These are phyloP conservation scores for Argynnis bischoffii DNA, from an alignment of 2,888 invertebrate species.

Conservation along the genomic window DNA sequence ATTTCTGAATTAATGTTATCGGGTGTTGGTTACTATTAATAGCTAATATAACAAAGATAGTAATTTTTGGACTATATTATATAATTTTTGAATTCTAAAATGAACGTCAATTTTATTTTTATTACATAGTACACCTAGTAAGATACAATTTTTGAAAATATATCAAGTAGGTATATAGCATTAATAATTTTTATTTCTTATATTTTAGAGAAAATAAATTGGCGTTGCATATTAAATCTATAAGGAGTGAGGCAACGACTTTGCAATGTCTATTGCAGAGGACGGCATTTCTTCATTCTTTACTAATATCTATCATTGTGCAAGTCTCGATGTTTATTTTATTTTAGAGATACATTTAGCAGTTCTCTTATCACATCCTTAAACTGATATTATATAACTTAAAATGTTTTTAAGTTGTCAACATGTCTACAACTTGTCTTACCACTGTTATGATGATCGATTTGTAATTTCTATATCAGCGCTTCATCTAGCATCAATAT, in stretches of 20 bases:
- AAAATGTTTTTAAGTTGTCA: neutral
- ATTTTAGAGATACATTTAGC: slow-evolving; percentile 23
- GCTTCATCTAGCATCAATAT: too few species aligned
- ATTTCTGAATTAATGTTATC: too few species aligned
- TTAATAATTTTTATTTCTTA: neutral
- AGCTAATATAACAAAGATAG: too few species aligned
- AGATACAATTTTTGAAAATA: too few species aligned
- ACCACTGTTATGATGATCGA: too few species aligned
- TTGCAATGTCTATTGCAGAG: slow-evolving; percentile 23
- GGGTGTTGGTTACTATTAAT: too few species aligned
- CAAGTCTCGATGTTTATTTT: slow-evolving; percentile 26
- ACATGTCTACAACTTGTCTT: too few species aligned
- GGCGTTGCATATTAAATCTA: slow-evolving; percentile 25
- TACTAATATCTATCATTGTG: slow-evolving; percentile 26
- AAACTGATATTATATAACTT: slow-evolving; percentile 1
- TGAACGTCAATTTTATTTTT: too few species aligned
- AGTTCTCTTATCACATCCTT: slow-evolving; percentile 1
- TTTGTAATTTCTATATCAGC: too few species aligned
- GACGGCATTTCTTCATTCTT: slow-evolving; percentile 31
- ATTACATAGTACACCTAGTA: too few species aligned
- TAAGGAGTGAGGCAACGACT: slow-evolving; percentile 24
- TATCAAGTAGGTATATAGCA: neutral
- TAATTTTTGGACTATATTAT: too few species aligned
- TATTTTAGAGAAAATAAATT: slow-evolving; percentile 13
- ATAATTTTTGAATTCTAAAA: too few species aligned